phyloP scores from a whole-genome alignment of 2,113 vertebrate species.

The Alces alces region DNA sequence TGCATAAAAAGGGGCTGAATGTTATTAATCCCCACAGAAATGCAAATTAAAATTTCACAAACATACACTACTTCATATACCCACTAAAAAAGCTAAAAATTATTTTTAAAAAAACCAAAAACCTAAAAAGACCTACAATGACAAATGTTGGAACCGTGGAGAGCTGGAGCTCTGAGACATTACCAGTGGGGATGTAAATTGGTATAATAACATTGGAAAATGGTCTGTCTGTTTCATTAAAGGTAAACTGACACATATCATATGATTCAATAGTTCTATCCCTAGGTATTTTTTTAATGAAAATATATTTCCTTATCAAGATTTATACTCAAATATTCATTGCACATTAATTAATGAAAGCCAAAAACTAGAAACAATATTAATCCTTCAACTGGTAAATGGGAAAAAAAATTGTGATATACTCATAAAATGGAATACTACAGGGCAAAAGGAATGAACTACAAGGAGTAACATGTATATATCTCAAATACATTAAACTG shows the following conservation, averaged over 20 bases:
- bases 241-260: neutral
- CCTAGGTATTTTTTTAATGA: neutral
- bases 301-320: neutral
- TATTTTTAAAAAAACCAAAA: neutral
- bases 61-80: neutral
- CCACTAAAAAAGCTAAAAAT: neutral
- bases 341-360: neutral
- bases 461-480: neutral
- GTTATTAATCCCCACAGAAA: neutral
- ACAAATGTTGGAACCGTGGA: neutral
- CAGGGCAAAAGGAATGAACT: neutral
- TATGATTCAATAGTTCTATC: neutral
- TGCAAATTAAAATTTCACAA: neutral
- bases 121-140: neutral
- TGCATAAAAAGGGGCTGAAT: neutral
- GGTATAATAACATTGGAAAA: neutral
- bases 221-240: neutral
- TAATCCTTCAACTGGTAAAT: neutral
- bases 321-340: neutral
- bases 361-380: neutral
- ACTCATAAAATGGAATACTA: neutral
- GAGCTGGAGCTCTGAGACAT: neutral
- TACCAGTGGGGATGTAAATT: neutral
- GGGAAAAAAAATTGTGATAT: neutral
- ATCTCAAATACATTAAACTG: neutral